Percentiles rank a stretch among this genome's conserved stretches.
phyloP scores from a whole-genome alignment of 1,140 invertebrate species.

The Drosophila pruinosa region DNA sequence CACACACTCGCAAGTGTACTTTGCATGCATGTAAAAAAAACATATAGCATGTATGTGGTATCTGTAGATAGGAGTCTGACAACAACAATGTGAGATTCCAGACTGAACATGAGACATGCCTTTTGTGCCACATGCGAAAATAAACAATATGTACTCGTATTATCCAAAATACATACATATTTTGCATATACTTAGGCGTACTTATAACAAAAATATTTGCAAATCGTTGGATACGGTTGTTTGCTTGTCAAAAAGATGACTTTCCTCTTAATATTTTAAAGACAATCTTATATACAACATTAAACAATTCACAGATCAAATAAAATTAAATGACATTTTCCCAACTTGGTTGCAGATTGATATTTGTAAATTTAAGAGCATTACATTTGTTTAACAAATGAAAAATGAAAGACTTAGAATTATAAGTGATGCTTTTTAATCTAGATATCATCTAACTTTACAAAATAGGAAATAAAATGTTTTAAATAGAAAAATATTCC shows the following conservation, averaged over 20 bases:
- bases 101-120: background rate
- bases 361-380: too few relatives aligned
- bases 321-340: too few relatives aligned
- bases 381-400: too few relatives aligned
- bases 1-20: slow-evolving; percentile 16
- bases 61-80: slow-evolving; percentile 12
- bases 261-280: too few relatives aligned
- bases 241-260: background rate
- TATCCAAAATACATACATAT: background rate
- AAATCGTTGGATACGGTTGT: background rate
- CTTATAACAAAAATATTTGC: background rate
- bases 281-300: too few relatives aligned
- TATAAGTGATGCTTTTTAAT: too few relatives aligned
- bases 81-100: slow-evolving; percentile 21
- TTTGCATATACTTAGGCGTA: background rate
- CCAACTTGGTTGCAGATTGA: too few relatives aligned
- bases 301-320: too few relatives aligned
- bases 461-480: too few relatives aligned
- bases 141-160: background rate
- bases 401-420: too few relatives aligned
- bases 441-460: too few relatives aligned
- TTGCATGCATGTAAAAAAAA: background rate
- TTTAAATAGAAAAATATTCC: too few relatives aligned
- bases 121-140: background rate
- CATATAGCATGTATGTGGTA: slow-evolving; percentile 7